A percentile compares a stretch with the other conserved stretches of the same genome.
phyloP scores from a whole-genome alignment of 1,140 invertebrate genomes.

The Caenorhabditis latens region DNA sequence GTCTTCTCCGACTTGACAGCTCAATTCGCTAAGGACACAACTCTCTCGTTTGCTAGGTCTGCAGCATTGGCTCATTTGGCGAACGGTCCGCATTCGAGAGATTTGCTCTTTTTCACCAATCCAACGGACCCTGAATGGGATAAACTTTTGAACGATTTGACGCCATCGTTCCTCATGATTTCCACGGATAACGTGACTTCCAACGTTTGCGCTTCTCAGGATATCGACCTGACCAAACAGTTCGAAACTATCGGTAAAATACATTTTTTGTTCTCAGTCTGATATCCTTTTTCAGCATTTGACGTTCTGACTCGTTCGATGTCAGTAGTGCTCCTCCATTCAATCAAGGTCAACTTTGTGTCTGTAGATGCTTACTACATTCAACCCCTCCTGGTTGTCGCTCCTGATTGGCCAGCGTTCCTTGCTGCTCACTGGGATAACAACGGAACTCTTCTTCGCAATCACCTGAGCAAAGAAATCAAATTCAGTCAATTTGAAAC shows the following conservation, averaged over 20 bases:
- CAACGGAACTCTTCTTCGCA: constrained; percentile 19
- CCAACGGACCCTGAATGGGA: constrained; percentile 73
- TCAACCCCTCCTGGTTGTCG: constrained; percentile 28
- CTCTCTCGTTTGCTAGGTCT: constrained; percentile 70
- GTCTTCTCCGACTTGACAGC: constrained; percentile 72
- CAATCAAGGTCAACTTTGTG: constrained; percentile 58
- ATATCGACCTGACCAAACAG: constrained; percentile 61
- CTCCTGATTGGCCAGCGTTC: constrained; percentile 59
- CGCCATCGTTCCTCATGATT: constrained; percentile 74
- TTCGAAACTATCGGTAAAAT: constrained; percentile 59
- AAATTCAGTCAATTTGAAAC: constrained; percentile 63
- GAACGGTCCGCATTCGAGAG: constrained; percentile 38
- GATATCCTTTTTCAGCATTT: constrained; percentile 58
- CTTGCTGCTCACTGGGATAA: constrained; percentile 64
- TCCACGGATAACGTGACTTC: constrained; percentile 64
- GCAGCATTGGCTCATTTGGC: constrained; percentile 57
- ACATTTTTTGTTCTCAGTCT: neutral
- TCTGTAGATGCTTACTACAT: constrained; percentile 58
- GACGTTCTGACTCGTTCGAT: constrained; percentile 58
- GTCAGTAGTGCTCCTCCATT: constrained; percentile 57
- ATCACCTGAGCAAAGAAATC: constrained; percentile 65
- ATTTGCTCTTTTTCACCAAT: constrained; percentile 70
- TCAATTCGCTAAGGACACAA: constrained; percentile 69
- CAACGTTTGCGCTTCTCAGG: constrained; percentile 60
- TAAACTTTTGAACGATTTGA: constrained; percentile 72